Conservation (phyloP, 2,888 invertebrate species). For the Philaethria dido region DNA sequence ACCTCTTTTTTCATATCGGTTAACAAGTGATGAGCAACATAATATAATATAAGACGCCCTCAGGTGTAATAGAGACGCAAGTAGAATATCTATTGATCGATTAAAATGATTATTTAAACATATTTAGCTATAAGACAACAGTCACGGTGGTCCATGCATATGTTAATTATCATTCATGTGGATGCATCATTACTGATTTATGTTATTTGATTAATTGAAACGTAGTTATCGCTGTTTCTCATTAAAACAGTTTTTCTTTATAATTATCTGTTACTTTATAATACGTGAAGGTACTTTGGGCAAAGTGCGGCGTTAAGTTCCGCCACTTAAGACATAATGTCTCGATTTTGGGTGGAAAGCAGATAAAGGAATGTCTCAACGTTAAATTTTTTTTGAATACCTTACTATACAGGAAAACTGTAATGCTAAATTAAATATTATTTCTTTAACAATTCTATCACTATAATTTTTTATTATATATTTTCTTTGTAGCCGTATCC, state of each 20-base stretch:
- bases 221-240: neutral
- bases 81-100: slow-evolving; percentile 1
- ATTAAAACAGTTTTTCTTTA: neutral
- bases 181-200: slow-evolving; percentile 17
- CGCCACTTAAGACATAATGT: too few species aligned
- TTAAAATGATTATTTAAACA: slow-evolving; percentile 22
- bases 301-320: too few species aligned
- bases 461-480: too few species aligned
- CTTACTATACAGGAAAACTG: too few species aligned
- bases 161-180: slow-evolving; percentile 9
- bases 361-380: too few species aligned
- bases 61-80: neutral
- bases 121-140: slow-evolving; percentile 18
- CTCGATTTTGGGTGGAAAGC: too few species aligned
- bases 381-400: too few species aligned
- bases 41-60: neutral
- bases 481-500: too few species aligned
- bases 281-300: too few species aligned
- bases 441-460: too few species aligned
- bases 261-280: neutral
- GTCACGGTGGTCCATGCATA: slow-evolving; percentile 24
- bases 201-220: slow-evolving; percentile 14
- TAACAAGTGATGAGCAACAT: neutral
- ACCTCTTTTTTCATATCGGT: too few species aligned
- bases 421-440: too few species aligned